These are phyloP conservation scores for Trachelipus rathkii DNA, from an alignment of 1,140 invertebrate genomes.

Conservation along the genomic window DNA sequence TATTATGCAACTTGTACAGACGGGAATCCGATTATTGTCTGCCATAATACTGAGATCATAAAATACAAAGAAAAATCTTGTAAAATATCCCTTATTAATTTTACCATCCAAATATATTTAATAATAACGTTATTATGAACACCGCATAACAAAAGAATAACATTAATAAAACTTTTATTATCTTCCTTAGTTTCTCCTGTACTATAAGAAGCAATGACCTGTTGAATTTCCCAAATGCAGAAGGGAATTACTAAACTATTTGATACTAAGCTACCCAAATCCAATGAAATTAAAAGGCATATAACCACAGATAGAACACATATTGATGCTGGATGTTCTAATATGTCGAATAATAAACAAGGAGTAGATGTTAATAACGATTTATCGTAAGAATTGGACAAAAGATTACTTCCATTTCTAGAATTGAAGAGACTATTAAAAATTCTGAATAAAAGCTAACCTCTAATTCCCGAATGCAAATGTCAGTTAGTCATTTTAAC, in stretches of 20 bases:
- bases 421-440: not conserved
- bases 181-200: not conserved
- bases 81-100: not conserved
- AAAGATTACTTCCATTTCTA: not conserved
- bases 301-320: not conserved
- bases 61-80: not conserved
- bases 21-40: not conserved
- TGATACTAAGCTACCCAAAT: not conserved
- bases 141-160: not conserved
- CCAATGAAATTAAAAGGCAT: not conserved
- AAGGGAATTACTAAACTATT: not conserved
- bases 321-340: not conserved
- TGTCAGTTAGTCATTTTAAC: too few relatives aligned
- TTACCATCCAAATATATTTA: not conserved
- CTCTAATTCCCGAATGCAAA: too few relatives aligned
- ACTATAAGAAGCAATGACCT: not conserved
- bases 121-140: not conserved
- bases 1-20: not conserved
- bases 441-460: too few relatives aligned
- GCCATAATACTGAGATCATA: not conserved
- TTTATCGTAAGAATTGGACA: not conserved
- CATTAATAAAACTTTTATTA: not conserved
- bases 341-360: not conserved
- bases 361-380: not conserved
- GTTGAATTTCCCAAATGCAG: not conserved